Base-by-base conservation (phyloP, 30 jellyfish, hydroid and myxozoan genomes). In the Aurelia sp. region DNA sequence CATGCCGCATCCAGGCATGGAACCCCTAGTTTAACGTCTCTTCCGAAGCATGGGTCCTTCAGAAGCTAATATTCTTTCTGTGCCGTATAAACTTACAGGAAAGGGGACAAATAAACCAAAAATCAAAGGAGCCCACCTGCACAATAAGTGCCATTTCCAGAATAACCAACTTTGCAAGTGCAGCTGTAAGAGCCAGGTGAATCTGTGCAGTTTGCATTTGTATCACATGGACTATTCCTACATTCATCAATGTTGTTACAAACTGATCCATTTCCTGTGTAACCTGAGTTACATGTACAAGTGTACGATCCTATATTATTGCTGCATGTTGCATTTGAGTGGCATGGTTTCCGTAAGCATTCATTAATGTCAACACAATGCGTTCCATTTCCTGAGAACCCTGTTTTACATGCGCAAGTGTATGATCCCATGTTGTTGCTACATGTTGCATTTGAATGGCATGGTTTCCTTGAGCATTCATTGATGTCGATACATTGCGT, bases 381-480 rank as follows among this genome's bases (percentile, higher is more conserved):
- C 0, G 77, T 50, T 8, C 92, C 92, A 68, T 82, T 82, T 21
- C 92, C 92, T 5, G 92, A 21, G 40, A 16, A 82, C 0, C 92
- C 92, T 11, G 20, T 7, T 13, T 68, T 68, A 63, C 92, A 82
- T 12, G 64, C 27, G 0, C 82, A 72, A 38, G 68, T 15, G 53
- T 41, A 72, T n/a, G 82, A 72, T 4, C 67, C 67, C 5, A 16
- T 12, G 13, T 30, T 72, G 57, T 72, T 72, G 11, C 48, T 6
- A 72, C 82, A 72, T 3, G 40, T 72, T 2, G 82, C 82, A 41
- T 40, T 72, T 20, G 67, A 9, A 2, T 72, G 62, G 21, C 82
- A 72, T 7, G 82, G 67, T 44, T 9, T 72, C 8, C 17, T 44
- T 4, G 30, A 13, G 30, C 80, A 69, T 22, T 69, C 80, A 17